Base-by-base conservation (phyloP, 2,797 vertebrate genomes). In the Microctenopoma steveboyesi region DNA sequence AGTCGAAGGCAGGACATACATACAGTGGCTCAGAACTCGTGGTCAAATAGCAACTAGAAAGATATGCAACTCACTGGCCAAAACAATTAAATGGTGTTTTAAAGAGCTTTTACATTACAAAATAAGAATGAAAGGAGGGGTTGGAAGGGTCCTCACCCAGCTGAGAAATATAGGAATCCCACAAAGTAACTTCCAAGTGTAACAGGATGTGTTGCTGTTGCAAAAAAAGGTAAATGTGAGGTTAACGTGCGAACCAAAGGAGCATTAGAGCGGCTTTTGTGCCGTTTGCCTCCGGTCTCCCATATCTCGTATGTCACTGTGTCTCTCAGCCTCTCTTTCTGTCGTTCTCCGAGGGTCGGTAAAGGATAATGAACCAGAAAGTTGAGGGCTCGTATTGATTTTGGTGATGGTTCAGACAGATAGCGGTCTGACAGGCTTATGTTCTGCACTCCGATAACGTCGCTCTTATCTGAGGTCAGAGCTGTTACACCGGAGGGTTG, bases 351-450 rank as follows among this genome's bases (percentile, higher is more conserved):
- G 54, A 74, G 65, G 76, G 13, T 81, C 50, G 77, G 86, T 76
- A 84, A 80, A 78, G 69, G 69, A 86, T 83, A 83, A 87, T 76
- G 83, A 81, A 79, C 2, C 61, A 61, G 76, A 76, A 74, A 54
- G 69, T 69, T 72, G 81, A 67, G 65, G 70, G 68, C 53, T 27
- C 2, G 54, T 84, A 89, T 91, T 79, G 88, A 89, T 86, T 81
- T 55, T 46, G 67, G 40, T 53, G 79, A 83, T 79, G 76, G 51
- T 59, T 67, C 64, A 57, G 79, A 79, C 57, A 81, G 82, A 90
- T 85, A 67, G 63, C 0, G 47, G 72, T 78, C 69, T 64, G 68
- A 78, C 70, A 78, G 72, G 74, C 76, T 78, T 74, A 82, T 82
- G 78, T 84, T 82, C 51, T 65, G 54, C 66, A 22, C 59, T 61